phyloP scores from a whole-genome alignment of 2,888 invertebrate genomes.

The Scaptomyza tumidula region DNA sequence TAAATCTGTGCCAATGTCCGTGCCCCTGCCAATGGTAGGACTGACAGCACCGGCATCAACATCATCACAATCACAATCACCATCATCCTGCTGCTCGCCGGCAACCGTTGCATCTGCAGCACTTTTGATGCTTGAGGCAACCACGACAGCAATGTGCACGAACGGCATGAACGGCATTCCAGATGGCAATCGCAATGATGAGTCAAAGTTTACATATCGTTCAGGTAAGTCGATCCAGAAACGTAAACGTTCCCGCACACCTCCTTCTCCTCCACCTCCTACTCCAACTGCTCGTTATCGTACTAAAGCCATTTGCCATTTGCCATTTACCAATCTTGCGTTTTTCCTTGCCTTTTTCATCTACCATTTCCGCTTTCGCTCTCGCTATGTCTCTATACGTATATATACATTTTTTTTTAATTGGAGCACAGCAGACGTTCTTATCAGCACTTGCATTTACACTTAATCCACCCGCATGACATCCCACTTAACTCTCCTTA shows the following conservation, averaged over 20 bases:
- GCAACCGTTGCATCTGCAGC: slow-evolving; percentile 65
- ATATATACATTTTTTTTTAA: slow-evolving; percentile 55
- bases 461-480: slow-evolving; percentile 57
- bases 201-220: slow-evolving; percentile 70
- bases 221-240: slow-evolving; percentile 71
- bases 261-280: background rate
- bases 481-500: slow-evolving; percentile 19
- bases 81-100: slow-evolving; percentile 52
- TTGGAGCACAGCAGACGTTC: slow-evolving; percentile 49
- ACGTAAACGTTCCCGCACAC: slow-evolving; percentile 17
- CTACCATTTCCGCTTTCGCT: slow-evolving; percentile 50
- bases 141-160: slow-evolving; percentile 30
- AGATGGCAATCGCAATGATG: slow-evolving; percentile 76
- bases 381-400: background rate
- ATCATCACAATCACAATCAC: background rate
- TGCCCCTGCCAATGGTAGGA: background rate
- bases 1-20: slow-evolving; percentile 32
- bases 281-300: background rate
- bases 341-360: slow-evolving; percentile 34
- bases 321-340: slow-evolving; percentile 28
- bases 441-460: slow-evolving; percentile 40
- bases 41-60: background rate
- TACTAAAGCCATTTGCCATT: slow-evolving; percentile 32
- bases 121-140: slow-evolving; percentile 55
- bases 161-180: slow-evolving; percentile 63